These are phyloP conservation scores for Mobula birostris DNA, from an alignment of 2,113 vertebrate species.

Conservation along the genomic window DNA sequence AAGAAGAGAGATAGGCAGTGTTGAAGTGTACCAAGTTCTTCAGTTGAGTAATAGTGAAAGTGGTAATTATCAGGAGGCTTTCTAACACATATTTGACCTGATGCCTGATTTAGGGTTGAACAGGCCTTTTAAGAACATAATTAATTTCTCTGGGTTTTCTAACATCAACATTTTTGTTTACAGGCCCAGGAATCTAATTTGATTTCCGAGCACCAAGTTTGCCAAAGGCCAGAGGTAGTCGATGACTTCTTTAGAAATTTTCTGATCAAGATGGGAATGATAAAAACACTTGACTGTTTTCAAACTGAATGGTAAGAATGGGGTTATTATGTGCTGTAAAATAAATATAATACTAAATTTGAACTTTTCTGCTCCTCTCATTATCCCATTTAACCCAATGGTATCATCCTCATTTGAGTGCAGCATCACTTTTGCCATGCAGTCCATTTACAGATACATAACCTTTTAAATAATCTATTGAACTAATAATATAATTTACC, in stretches of 20 bases:
- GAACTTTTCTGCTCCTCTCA: background rate
- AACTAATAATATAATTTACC: background rate
- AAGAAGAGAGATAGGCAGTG: too few species aligned
- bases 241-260: slow-evolving; percentile 81
- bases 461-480: background rate
- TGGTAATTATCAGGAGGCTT: background rate
- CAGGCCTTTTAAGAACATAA: background rate
- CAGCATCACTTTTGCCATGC: background rate
- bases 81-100: background rate
- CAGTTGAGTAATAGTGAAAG: background rate
- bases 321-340: background rate
- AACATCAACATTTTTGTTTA: slow-evolving; percentile 45
- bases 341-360: background rate
- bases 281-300: slow-evolving; percentile 77
- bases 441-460: background rate
- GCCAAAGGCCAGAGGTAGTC: slow-evolving; percentile 54
- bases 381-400: too few species aligned
- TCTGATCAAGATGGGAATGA: slow-evolving; percentile 76
- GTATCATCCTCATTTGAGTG: background rate
- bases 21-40: background rate
- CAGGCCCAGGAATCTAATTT: slow-evolving; percentile 48
- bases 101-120: background rate
- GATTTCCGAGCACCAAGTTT: slow-evolving; percentile 41
- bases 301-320: slow-evolving; percentile 76
- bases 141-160: background rate